Percentiles rank a stretch among this genome's conserved stretches.
phyloP scores from a whole-genome alignment of 2,113 vertebrate genomes.

The Paramormyrops kingsleyae region DNA sequence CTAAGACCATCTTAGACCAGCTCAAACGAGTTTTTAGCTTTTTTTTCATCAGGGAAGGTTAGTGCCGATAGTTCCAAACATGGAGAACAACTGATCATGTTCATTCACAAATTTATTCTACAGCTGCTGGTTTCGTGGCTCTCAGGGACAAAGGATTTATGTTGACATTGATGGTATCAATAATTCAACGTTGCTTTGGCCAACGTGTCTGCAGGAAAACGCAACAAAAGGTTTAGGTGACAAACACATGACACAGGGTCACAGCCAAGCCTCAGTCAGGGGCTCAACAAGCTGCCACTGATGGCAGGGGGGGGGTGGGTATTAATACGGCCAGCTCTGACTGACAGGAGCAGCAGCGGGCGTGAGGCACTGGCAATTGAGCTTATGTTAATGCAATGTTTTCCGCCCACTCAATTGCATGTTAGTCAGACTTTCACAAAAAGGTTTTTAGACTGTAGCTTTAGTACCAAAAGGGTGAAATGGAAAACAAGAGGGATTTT shows the following conservation, averaged over 20 bases:
- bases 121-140: neutral
- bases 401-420: neutral
- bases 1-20: neutral
- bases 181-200: neutral
- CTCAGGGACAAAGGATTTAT: neutral
- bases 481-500: neutral
- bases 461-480: neutral
- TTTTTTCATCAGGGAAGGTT: neutral
- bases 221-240: neutral
- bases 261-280: neutral
- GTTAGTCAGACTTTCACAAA: slow-evolving; percentile 5
- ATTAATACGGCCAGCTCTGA: neutral
- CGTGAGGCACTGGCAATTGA: neutral
- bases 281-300: neutral
- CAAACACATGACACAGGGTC: neutral
- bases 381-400: slow-evolving; percentile 4
- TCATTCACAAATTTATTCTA: neutral
- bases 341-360: neutral
- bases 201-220: neutral
- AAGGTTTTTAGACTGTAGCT: neutral
- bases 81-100: neutral
- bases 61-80: neutral
- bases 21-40: neutral
- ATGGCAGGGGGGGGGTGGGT: neutral
- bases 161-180: neutral